Conservation (phyloP, 2,113 vertebrate genomes). For the Ramphastos sulfuratus region DNA sequence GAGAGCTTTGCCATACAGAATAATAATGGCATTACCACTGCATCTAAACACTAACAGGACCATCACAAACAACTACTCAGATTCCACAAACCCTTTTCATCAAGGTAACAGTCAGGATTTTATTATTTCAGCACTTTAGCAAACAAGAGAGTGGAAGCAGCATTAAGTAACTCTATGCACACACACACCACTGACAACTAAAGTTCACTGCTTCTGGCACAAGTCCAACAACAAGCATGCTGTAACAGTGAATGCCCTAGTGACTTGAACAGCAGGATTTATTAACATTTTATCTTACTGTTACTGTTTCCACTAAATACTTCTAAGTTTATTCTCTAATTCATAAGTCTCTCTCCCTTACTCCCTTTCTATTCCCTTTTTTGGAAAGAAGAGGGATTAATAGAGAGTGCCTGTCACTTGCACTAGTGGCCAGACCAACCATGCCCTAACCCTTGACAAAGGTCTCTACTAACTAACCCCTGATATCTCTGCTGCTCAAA, state of each 20-base stretch:
- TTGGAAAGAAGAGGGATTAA: too few relatives aligned
- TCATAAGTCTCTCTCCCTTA: too few relatives aligned
- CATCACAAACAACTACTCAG: rapidly evolving
- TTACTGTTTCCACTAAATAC: too few relatives aligned
- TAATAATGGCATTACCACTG: neutral
- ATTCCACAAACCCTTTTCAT: neutral
- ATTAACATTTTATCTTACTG: too few relatives aligned
- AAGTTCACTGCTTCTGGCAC: neutral
- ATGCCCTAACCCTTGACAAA: neutral
- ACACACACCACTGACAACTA: neutral
- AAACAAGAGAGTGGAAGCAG: neutral
- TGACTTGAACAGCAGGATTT: neutral
- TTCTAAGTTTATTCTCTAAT: too few relatives aligned
- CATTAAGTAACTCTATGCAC: neutral
- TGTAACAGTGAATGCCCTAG: rapidly evolving
- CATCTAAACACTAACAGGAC: neutral
- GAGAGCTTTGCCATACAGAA: neutral
- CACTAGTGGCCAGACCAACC: too few relatives aligned
- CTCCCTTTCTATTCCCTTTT: too few relatives aligned
- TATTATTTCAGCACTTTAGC: neutral
- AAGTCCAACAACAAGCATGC: rapidly evolving
- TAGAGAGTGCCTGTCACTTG: too few relatives aligned
- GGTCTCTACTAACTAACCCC: neutral
- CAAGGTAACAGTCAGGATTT: neutral
- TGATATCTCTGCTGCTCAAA: neutral